Base-by-base conservation (phyloP, 2,888 invertebrate genomes). In the Volucella zonaria region DNA sequence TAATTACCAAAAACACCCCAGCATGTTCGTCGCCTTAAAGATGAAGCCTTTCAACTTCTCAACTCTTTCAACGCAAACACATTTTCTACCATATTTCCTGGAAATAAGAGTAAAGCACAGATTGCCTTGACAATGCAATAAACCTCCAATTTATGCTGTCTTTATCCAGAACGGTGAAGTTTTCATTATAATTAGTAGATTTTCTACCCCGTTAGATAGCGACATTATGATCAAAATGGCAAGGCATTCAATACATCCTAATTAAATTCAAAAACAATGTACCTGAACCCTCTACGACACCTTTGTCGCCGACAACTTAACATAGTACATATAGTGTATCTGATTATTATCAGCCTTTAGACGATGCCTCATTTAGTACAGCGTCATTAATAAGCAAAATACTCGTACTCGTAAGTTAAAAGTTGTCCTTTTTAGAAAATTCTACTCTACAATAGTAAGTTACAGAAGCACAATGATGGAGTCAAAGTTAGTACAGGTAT, bases 281-380 rank as follows among this genome's bases (percentile, higher is more conserved):
- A 23, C 68, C 68, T 12, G 14, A 15, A 23, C 23, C 12, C 42
- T 8, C 47, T 45, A 52, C n/a, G 12, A 45, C 38, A 14, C n/a
- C 47, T 6, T n/a, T 51, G 68, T 54, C 68, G 68, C 68, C 70
- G 43, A 40, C 23, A 70, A 58, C 70, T 68, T 23, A 23, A 23
- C 18, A 2, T 23, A 23, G 2, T 23, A 23, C 18, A 23, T 23
- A 23, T 75, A 52, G 51, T 67, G 51, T 15, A 31, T 58, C 51
- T 58, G 81, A 75, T 70, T 64, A 43, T 81, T 81, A 52, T 81
- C 81, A 75, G 68, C 68, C 75, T 45, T 38, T 42, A 14, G 58
- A 47, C 51, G 14, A n/a, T 43, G 43, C 23, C 6, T 51, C 15
- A 58, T 73, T 73, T 51, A 59, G 43, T 54, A 42, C 14, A n/a